Evolutionary conservation across 2,113 vertebrate species (phyloP).

Genomic region (Lasiurus cinereus): DNA sequence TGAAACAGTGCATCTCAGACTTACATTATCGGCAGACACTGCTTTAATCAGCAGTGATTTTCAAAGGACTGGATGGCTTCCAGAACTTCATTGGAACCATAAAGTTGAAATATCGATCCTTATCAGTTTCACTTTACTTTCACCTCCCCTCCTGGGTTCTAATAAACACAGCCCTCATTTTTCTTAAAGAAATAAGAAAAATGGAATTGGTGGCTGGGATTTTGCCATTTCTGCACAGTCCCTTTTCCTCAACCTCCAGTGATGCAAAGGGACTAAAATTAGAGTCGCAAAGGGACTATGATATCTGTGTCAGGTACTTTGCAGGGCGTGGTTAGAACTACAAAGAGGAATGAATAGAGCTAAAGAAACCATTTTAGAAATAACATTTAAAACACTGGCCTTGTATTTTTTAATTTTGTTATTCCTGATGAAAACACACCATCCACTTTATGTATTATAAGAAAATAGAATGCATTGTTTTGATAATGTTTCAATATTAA

Average conservation of each 20-base stretch:
- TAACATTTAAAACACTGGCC: background rate
- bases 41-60: conserved; percentile 74
- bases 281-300: conserved; percentile 24
- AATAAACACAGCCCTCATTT: conserved; percentile 28
- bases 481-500: background rate
- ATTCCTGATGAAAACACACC: conserved; percentile 20
- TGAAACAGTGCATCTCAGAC: conserved; percentile 57
- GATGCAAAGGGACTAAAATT: conserved; percentile 65
- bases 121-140: conserved; percentile 53
- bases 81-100: conserved; percentile 62
- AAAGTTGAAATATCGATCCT: conserved; percentile 59
- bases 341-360: background rate
- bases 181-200: conserved; percentile 41
- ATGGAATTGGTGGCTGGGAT: conserved; percentile 32
- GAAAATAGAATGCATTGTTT: conserved; percentile 34
- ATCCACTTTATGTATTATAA: background rate
- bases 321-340: background rate
- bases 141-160: background rate
- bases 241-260: conserved; percentile 28
- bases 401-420: background rate
- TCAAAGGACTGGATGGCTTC: conserved; percentile 67
- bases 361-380: conserved; percentile 34
- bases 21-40: conserved; percentile 68
- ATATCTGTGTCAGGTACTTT: conserved; percentile 63
- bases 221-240: background rate